Percentiles rank a stretch among this genome's conserved stretches.
Conservation (phyloP, 2,888 invertebrate genomes). For the Drosophila subquinaria region DNA sequence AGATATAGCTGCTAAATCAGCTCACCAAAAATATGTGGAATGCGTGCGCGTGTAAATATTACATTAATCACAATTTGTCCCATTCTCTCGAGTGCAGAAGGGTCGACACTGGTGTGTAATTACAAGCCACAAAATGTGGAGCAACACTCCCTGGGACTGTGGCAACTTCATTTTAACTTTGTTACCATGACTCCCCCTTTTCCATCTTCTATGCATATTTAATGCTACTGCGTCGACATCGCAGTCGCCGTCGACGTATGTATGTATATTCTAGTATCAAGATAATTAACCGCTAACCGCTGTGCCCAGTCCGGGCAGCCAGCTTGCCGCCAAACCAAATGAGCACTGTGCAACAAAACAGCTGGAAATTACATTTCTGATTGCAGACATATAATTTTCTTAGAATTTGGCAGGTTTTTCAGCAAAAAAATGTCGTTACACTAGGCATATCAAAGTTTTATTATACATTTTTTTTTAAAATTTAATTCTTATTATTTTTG, state of each 20-base stretch:
- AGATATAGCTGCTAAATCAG: constrained; percentile 25
- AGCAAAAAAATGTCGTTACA: no score
- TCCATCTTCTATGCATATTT: constrained; percentile 19
- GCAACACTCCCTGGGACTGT: constrained; percentile 35
- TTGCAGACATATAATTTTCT: neutral
- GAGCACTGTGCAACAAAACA: constrained; percentile 47
- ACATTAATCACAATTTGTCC: constrained; percentile 63
- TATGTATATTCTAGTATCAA: constrained; percentile 19
- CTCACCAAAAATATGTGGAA: constrained; percentile 1
- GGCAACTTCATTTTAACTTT: constrained; percentile 40
- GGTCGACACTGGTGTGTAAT: constrained; percentile 43
- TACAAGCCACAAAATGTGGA: constrained; percentile 54
- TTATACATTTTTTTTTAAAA: no score
- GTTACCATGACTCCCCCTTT: neutral
- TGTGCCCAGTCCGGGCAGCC: constrained; percentile 46
- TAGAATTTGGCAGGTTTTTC: neutral
- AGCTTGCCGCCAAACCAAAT: constrained; percentile 53
- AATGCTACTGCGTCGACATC: constrained; percentile 21
- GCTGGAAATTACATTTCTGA: constrained; percentile 1
- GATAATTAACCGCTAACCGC: constrained; percentile 43
- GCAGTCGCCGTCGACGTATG: neutral
- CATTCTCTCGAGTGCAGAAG: constrained; percentile 17
- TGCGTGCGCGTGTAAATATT: constrained; percentile 69
- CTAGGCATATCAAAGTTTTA: no score
- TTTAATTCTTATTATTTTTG: neutral